Conservation (phyloP, 1,140 invertebrate species). For the Bombus confusus region DNA sequence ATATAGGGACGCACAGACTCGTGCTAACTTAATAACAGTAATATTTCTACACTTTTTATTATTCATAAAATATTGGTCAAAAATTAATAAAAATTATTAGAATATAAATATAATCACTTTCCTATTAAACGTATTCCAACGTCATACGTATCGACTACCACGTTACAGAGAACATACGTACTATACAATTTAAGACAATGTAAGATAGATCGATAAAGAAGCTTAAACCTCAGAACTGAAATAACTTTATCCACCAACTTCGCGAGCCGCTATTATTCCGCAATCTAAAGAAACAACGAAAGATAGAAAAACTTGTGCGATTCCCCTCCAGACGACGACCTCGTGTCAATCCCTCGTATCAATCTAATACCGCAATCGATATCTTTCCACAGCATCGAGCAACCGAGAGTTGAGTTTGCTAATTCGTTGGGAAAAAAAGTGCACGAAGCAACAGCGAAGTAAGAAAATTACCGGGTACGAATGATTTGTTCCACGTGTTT, state of each 20-base stretch:
- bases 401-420: not conserved
- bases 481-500: constrained; percentile 54
- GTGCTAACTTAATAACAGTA: too few species aligned
- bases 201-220: not conserved
- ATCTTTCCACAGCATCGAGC: not conserved
- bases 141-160: not conserved
- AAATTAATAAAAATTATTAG: not conserved
- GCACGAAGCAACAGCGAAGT: not conserved
- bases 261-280: not conserved
- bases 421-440: constrained; percentile 6
- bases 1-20: too few species aligned
- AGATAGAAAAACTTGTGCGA: not conserved
- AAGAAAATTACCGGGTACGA: constrained; percentile 3
- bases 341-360: not conserved
- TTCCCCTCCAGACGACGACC: constrained; percentile 2
- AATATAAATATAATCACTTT: not conserved
- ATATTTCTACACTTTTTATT: too few species aligned
- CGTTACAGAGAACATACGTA: not conserved
- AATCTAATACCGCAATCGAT: not conserved
- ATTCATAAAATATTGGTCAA: too few species aligned
- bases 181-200: not conserved
- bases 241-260: constrained; percentile 1
- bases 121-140: not conserved
- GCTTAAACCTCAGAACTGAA: not conserved
- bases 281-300: constrained; percentile 2